Base-by-base conservation (phyloP, 2,888 invertebrate genomes). In the Maniola hyperantus region DNA sequence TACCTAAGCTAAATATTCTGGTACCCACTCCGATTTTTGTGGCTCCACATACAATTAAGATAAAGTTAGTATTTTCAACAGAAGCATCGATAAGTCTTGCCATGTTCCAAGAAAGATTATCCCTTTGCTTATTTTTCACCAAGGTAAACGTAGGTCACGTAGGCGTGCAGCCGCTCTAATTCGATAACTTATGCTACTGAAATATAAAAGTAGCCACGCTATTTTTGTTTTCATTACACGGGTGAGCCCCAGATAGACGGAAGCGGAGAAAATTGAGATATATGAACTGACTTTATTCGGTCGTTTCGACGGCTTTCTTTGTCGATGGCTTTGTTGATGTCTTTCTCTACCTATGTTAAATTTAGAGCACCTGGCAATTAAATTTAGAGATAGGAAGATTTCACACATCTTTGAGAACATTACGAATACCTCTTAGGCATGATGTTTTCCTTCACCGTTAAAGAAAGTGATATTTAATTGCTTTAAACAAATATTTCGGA, bases 211-310 rank as follows among this genome's bases (percentile, higher is more conserved):
- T 64, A 53, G 53, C 48, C 44, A 53, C 36, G 57, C 63, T 69
- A 71, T 71, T 71, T 69, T 69, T 65, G 65, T 69, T 67, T 69
- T 69, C 63, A 69, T 67, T 67, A 65, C 64, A 59, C 64, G 33
- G 58, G 61, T 13, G 11, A 44, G 44, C 42, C 20, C 0, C n/a
- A 51, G 58, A 54, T 62, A 36, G 50, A 51, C 50, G 51, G 33
- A 53, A 13, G n/a, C 59, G 64, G 63, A 50, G 65, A 46, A 65
- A 69, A 71, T 69, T 65, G 64, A 69, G 71, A 71, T 67, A 58
- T 65, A 69, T 62, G 69, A 15, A 59, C 55, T 44, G 65, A 51
- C 6, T 36, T 36, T 15, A 18, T 34, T 1, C 18, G 11, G 11
- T 10, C 39, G 44, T 44, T 18, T 15, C 4, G 15, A 2, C 18